Evolutionary conservation across 2,113 vertebrate species (phyloP).

Genomic region (Megalops atlanticus): DNA sequence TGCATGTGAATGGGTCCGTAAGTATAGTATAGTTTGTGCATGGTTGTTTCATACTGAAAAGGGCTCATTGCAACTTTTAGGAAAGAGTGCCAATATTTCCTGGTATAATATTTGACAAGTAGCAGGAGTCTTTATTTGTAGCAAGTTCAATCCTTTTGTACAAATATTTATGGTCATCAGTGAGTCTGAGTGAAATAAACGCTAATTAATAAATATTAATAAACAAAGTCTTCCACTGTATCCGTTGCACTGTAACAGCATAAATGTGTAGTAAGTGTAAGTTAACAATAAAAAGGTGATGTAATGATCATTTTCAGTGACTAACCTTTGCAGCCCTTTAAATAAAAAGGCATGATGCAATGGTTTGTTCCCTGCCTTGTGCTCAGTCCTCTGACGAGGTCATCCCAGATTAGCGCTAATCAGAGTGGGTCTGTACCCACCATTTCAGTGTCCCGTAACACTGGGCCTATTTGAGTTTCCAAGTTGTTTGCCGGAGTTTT

Average conservation of each 20-base stretch:
- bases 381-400: neutral
- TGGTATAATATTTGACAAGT: too few species aligned
- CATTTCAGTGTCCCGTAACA: neutral
- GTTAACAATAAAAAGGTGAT: neutral
- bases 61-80: too few species aligned
- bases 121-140: too few species aligned
- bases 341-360: neutral
- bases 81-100: neutral
- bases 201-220: too few species aligned
- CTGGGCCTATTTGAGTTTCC: neutral
- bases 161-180: too few species aligned
- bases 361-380: neutral
- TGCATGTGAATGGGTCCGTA: neutral
- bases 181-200: too few species aligned
- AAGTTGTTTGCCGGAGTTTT: neutral
- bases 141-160: too few species aligned
- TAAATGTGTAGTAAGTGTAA: neutral
- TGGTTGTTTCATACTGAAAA: too few species aligned
- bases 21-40: too few species aligned
- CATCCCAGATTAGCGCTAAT: slow-evolving; percentile 16
- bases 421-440: neutral
- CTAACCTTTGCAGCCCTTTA: neutral
- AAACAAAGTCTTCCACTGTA: neutral
- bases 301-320: slow-evolving; percentile 2
- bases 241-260: neutral